Percentiles rank a stretch among this genome's conserved stretches.
Evolutionary conservation across 2,888 invertebrate genomes (phyloP).

Genomic region (Cheilosia vulpina): DNA sequence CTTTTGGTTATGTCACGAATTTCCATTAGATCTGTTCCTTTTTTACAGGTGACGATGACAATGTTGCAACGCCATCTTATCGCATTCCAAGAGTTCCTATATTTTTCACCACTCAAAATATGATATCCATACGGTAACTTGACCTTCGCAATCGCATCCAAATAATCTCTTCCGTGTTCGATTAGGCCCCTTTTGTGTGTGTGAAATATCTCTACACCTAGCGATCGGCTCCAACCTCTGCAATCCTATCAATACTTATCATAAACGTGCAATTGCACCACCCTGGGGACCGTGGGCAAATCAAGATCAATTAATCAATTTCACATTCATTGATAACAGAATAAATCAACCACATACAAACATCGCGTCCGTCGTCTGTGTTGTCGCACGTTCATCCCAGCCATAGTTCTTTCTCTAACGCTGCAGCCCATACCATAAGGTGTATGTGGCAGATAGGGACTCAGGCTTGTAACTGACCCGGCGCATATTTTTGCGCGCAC

Average conservation of each 20-base stretch:
- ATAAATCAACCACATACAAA: constrained; percentile 58
- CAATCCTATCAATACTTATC: constrained; percentile 61
- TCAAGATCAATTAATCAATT: constrained; percentile 74
- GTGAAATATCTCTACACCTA: constrained; percentile 1
- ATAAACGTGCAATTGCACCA: constrained; percentile 52
- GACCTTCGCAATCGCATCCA: constrained; percentile 38
- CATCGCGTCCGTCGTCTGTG: constrained; percentile 30
- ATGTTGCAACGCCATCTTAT: not conserved
- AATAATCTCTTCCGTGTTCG: constrained; percentile 61
- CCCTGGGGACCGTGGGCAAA: constrained; percentile 23
- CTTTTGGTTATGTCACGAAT: not conserved
- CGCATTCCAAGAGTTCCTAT: not conserved
- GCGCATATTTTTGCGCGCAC: constrained; percentile 49
- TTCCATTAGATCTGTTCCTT: not conserved
- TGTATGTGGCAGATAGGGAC: constrained; percentile 31
- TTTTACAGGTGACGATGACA: not conserved
- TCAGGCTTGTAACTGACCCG: constrained; percentile 58
- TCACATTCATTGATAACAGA: constrained; percentile 72
- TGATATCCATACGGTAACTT: not conserved
- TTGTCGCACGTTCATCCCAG: constrained; percentile 36
- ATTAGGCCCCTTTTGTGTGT: constrained; percentile 39
- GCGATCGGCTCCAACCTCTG: constrained; percentile 6
- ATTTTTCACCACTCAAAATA: not conserved
- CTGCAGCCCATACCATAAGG: not conserved
- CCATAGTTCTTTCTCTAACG: not conserved